Conservation (phyloP, 2,113 vertebrate genomes). For the Tamias sibiricus region DNA sequence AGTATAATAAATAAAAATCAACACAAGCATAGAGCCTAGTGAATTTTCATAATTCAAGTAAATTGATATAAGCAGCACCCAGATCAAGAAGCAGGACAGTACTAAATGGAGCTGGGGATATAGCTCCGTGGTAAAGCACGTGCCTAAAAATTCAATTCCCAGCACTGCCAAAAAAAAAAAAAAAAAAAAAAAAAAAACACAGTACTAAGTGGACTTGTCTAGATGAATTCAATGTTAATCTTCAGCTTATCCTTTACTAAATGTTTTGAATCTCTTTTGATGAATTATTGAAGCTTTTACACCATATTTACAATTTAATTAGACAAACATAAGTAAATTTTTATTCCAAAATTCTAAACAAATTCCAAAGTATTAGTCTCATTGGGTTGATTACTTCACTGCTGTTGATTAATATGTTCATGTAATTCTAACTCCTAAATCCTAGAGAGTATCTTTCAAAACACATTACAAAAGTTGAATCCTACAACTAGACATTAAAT, state of each 20-base stretch:
- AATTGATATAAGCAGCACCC: neutral
- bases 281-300: conserved; percentile 15
- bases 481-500: conserved; percentile 27
- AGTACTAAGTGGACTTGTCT: neutral
- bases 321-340: neutral
- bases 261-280: neutral
- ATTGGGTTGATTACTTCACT: conserved; percentile 10
- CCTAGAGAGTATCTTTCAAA: neutral
- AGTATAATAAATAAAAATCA: conserved; percentile 27
- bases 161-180: no score
- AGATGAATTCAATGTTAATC: conserved; percentile 24
- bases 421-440: conserved; percentile 29
- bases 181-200: no score
- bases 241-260: neutral
- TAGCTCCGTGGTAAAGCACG: no score
- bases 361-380: neutral
- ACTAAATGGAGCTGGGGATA: neutral
- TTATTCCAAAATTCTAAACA: neutral
- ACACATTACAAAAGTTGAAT: neutral
- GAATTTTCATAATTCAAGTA: neutral
- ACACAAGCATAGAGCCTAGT: neutral
- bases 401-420: conserved; percentile 32
- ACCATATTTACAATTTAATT: neutral
- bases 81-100: neutral
- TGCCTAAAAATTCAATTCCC: no score